These are phyloP conservation scores for Polypedilum pembai DNA, from an alignment of 1,140 invertebrate species.

Conservation along the genomic window DNA sequence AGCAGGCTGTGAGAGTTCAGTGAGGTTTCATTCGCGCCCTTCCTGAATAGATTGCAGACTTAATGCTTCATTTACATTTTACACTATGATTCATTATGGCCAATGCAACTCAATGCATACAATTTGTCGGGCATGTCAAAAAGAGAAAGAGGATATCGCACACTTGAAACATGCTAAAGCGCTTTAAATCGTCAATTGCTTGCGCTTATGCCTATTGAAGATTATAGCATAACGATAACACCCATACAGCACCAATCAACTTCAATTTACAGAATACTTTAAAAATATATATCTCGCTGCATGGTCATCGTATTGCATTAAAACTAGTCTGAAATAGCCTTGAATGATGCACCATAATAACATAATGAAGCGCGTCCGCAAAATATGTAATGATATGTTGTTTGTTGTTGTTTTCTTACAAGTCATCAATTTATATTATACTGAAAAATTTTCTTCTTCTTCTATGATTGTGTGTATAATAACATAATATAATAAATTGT, in stretches of 20 bases:
- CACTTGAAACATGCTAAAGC: neutral
- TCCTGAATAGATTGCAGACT: neutral
- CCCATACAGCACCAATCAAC: neutral
- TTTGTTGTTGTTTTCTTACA: neutral
- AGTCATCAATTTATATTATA: too few species aligned
- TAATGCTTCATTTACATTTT: neutral
- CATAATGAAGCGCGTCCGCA: constrained; percentile 7
- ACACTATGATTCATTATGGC: too few species aligned
- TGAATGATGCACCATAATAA: neutral
- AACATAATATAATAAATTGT: too few species aligned
- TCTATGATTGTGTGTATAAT: too few species aligned
- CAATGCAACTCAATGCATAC: neutral
- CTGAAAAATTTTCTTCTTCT: too few species aligned
- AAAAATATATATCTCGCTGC: neutral
- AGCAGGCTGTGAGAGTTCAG: neutral
- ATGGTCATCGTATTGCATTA: neutral
- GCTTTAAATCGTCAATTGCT: neutral
- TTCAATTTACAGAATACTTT: neutral
- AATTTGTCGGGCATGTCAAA: constrained; percentile 4
- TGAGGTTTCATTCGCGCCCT: constrained; percentile 13
- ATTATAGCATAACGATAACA: neutral
- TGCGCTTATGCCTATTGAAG: neutral
- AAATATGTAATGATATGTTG: neutral
- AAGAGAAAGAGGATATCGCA: neutral
- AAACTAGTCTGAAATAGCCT: constrained; percentile 17